phyloP scores from a whole-genome alignment of 2,113 vertebrate species.

The Australoheros scitulus region DNA sequence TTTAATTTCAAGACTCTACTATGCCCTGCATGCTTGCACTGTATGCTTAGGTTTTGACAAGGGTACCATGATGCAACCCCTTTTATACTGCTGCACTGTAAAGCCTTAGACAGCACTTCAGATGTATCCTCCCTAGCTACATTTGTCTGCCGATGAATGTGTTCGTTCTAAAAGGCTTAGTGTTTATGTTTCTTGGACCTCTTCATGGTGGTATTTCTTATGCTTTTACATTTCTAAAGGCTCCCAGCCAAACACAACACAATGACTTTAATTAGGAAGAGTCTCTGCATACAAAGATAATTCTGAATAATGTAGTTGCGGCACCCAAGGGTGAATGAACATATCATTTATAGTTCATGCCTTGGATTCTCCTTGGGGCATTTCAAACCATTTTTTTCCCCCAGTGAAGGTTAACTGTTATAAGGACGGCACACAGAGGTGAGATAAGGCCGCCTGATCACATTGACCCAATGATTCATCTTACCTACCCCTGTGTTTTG shows the following conservation, averaged over 20 bases:
- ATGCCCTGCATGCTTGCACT: background rate
- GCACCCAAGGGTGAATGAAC: constrained; percentile 35
- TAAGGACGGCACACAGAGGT: constrained; percentile 44
- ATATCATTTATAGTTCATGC: constrained; percentile 22
- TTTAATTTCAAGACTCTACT: background rate
- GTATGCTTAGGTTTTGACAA: background rate
- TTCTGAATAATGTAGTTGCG: constrained; percentile 44
- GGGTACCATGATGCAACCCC: background rate
- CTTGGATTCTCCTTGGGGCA: background rate
- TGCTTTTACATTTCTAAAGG: constrained; percentile 39
- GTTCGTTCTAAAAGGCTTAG: constrained; percentile 12
- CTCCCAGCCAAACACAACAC: constrained; percentile 50
- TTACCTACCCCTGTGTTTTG: constrained; percentile 46
- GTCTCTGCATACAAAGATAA: constrained; percentile 61
- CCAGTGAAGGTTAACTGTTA: constrained; percentile 64
- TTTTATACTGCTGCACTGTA: background rate
- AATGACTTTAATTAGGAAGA: constrained; percentile 58
- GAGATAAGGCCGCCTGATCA: constrained; percentile 42
- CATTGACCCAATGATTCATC: constrained; percentile 66
- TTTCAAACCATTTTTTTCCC: constrained; percentile 8
- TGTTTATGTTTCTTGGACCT: constrained; percentile 37
- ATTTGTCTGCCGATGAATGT: constrained; percentile 50
- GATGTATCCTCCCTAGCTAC: constrained; percentile 11
- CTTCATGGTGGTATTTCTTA: constrained; percentile 34
- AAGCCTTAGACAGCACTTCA: constrained; percentile 16